These are phyloP conservation scores for Dicaeum eximium DNA, from an alignment of 2,113 vertebrate genomes.

Conservation along the genomic window DNA sequence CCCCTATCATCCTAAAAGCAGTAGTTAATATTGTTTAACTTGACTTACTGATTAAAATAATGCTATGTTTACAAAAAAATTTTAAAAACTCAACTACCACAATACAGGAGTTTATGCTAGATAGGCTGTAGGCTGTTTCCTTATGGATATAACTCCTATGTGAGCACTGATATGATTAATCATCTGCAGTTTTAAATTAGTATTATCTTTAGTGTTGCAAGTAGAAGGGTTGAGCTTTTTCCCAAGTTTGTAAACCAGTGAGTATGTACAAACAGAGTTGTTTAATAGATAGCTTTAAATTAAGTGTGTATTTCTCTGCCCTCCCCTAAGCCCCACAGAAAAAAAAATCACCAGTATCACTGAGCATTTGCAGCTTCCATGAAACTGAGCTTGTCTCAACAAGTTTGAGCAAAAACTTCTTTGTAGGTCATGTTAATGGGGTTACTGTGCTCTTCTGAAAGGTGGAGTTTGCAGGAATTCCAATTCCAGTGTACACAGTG, in stretches of 20 bases:
- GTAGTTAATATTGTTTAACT: conserved; percentile 62
- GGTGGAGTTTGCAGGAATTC: background rate
- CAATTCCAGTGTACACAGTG: background rate
- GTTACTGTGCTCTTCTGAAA: background rate
- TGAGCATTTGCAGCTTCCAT: conserved; percentile 16
- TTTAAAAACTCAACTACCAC: conserved; percentile 14
- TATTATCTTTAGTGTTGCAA: conserved; percentile 55
- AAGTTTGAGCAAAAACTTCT: background rate
- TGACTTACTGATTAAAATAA: conserved; percentile 68
- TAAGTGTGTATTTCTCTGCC: background rate
- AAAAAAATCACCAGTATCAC: conserved; percentile 22
- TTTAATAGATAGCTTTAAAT: conserved; percentile 37
- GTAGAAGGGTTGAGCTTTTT: conserved; percentile 18
- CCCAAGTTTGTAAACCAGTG: conserved; percentile 25
- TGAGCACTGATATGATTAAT: conserved; percentile 52
- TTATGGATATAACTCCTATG: conserved; percentile 31
- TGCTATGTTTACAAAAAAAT: conserved; percentile 32
- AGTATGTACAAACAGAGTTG: conserved; percentile 28
- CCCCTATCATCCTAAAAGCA: conserved; percentile 58
- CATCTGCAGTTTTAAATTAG: conserved; percentile 32
- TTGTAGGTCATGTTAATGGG: background rate
- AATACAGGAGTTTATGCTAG: conserved; percentile 54
- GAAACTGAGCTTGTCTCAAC: background rate
- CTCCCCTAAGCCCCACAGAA: background rate
- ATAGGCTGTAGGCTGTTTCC: conserved; percentile 42